Evolutionary conservation across 2,888 invertebrate species (phyloP).

Genomic region (Byasa hedistus): DNA sequence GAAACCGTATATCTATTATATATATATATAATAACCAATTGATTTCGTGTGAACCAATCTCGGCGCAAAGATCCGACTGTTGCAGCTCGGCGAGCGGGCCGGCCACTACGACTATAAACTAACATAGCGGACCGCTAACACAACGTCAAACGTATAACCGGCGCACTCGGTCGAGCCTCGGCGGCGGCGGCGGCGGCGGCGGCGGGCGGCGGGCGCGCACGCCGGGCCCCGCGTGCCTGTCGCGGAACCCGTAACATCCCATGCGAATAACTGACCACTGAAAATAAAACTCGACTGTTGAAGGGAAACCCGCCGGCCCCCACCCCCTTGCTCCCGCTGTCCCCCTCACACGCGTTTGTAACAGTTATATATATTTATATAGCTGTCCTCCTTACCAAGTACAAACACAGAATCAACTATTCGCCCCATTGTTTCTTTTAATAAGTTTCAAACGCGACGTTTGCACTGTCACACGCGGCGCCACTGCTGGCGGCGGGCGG

Average conservation of each 20-base stretch:
- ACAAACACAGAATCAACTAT: constrained; percentile 73
- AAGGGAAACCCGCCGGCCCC: constrained; percentile 20
- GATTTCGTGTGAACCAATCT: background rate
- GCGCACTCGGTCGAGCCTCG: constrained; percentile 18
- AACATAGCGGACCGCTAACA: constrained; percentile 22
- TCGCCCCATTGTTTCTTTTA: constrained; percentile 43
- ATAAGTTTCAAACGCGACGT: constrained; percentile 35
- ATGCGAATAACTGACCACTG: too few species aligned
- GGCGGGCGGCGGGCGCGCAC: too few species aligned
- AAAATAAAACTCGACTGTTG: too few species aligned
- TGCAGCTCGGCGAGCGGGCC: constrained; percentile 1
- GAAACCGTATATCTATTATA: constrained; percentile 7
- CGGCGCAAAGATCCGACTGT: background rate
- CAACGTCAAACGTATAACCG: constrained; percentile 10
- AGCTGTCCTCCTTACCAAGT: constrained; percentile 73
- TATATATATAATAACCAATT: constrained; percentile 4
- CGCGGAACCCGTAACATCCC: too few species aligned
- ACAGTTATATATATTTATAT: constrained; percentile 52
- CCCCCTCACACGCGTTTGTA: constrained; percentile 46
- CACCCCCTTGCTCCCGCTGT: constrained; percentile 32
- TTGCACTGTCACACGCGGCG: constrained; percentile 43
- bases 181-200: too few species aligned
- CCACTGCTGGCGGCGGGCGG: too few species aligned
- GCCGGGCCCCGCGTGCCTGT: too few species aligned
- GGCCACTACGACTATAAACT: constrained; percentile 15